Base-by-base conservation (phyloP, 2,113 vertebrate species). In the Gadus macrocephalus region DNA sequence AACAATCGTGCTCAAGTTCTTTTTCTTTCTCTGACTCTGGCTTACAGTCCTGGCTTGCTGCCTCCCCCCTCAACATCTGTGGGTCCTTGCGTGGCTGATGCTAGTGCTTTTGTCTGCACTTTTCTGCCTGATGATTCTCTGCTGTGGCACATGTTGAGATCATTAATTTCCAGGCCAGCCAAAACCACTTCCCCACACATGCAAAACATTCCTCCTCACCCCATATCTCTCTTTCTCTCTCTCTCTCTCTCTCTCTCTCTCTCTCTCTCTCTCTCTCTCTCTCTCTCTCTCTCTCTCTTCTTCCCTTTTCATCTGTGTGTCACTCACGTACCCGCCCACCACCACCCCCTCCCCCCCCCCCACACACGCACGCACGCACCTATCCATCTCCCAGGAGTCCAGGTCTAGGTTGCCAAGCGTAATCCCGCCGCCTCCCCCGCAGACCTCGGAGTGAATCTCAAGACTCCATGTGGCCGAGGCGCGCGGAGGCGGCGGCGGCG, bases 111-210 rank as follows among this genome's bases (percentile, higher is more conserved):
- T 85, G 90, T 86, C 85, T 86, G 85, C 87, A 87, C 81, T 88
- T 88, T 89, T 82, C 31, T 82, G 85, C 85, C 73, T 85, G 88
- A 90, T 87, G 88, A 88, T 79, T 85, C 85, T 85, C 78, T 81
- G 82, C 80, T 88, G 74, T 63, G 86, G 87, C 88, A 89, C 90
- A 91, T 91, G 90, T 87, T 90, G 90, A 90, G 91, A 89, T 91
- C 90, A 89, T 92, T 92, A 89, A 87, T 89, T 86, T 87, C 82
- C 65, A 82, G 77, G 77, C 74, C 77, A 83, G 89, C 88, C 89
- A 92, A 89, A 90, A 85, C 85, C 84, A 78, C 88, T 90, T 91
- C 88, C 88, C 88, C 86, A 90, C 87, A 86, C 84, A 89, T 86
- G 86, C 85, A 83, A 85, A 85, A 85, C 81, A 85, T 87, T 81